Evolutionary conservation across 2,797 vertebrate species (phyloP).

Genomic region (Luscinia megarhynchos): DNA sequence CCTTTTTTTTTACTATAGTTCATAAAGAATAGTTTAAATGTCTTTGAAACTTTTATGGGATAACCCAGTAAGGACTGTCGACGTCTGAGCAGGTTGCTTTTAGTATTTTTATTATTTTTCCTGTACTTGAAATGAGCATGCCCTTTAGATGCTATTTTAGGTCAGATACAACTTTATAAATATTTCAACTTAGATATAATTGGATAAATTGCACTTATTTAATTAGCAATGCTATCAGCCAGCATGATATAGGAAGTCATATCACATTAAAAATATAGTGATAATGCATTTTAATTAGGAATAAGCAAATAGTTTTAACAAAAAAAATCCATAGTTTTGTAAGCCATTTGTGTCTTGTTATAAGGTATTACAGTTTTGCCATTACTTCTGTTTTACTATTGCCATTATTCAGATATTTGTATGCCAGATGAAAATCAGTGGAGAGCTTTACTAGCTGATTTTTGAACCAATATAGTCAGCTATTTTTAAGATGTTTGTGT

Average conservation of each 20-base stretch:
- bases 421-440: neutral
- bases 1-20: neutral
- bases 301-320: constrained; percentile 25
- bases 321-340: neutral
- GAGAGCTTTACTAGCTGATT: neutral
- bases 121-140: constrained; percentile 61
- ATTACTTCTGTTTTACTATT: neutral
- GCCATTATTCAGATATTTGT: neutral
- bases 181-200: constrained; percentile 77
- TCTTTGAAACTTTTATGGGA: neutral
- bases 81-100: neutral
- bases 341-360: neutral
- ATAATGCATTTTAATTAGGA: constrained; percentile 46
- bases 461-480: neutral
- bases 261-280: constrained; percentile 33
- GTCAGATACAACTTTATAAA: constrained; percentile 72
- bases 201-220: constrained; percentile 75
- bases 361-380: neutral
- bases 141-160: constrained; percentile 75
- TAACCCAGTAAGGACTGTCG: neutral
- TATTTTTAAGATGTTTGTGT: neutral
- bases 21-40: neutral
- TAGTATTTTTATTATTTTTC: constrained; percentile 25
- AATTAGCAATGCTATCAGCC: constrained; percentile 74
- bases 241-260: constrained; percentile 15